Conservation (phyloP, 2,113 vertebrate genomes). For the Crotalus viridis region DNA sequence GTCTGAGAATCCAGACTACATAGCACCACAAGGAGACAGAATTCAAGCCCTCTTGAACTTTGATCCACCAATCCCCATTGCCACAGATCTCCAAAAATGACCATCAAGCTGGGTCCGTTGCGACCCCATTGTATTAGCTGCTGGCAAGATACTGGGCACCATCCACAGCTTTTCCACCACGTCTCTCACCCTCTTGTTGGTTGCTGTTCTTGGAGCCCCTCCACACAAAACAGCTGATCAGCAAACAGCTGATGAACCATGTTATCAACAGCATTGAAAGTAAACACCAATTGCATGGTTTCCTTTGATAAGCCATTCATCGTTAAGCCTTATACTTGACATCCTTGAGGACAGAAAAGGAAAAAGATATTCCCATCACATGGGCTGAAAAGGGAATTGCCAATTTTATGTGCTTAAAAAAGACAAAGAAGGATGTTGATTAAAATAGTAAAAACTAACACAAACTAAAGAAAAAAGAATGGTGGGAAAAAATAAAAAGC, state of each 20-base stretch:
- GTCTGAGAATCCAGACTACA: neutral
- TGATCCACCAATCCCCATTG: neutral
- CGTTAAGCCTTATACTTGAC: neutral
- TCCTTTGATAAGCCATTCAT: neutral
- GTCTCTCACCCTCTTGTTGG: neutral
- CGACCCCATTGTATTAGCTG: neutral
- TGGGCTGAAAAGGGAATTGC: neutral
- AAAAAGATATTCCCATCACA: neutral
- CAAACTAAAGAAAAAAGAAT: neutral
- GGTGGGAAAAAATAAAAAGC: neutral
- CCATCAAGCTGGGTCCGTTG: neutral
- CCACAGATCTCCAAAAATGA: neutral
- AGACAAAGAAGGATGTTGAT: neutral
- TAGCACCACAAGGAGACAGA: neutral
- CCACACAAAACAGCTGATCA: neutral
- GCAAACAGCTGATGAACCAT: neutral
- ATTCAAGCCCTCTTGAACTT: neutral
- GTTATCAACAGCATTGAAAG: neutral
- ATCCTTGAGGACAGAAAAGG: neutral
- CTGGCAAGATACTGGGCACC: neutral
- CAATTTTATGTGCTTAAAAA: neutral
- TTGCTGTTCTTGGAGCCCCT: neutral
- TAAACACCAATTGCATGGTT: neutral
- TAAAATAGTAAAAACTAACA: neutral
- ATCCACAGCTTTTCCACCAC: neutral